Base-by-base conservation (phyloP, 2,113 vertebrate genomes). In the Cichladusa arquata region DNA sequence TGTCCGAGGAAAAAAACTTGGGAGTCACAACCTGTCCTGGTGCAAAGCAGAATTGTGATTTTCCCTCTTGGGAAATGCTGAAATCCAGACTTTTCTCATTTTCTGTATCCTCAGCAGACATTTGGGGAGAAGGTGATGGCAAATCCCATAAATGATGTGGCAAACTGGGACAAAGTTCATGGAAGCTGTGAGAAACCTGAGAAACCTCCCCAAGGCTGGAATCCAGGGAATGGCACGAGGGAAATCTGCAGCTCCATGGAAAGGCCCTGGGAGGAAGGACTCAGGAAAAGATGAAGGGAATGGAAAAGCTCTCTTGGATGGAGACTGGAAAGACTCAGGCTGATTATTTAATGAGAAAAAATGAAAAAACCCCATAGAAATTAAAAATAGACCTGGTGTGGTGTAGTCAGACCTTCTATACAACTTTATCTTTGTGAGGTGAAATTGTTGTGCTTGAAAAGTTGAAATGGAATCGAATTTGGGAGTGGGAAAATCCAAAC, bases 111-210 rank as follows among this genome's bases (percentile, higher is more conserved):
- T 26, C 31, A 20, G 5, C 61, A 42, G 34, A 17, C 8, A 20
- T 34, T 57, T 89, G 56, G 65, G 61, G 67, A 60, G 54, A 44
- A 25, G 20, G 48, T 11, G 62, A 50, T 66, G 51, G 71, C 51
- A 86, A 56, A 86, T 92, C 78, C 90, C 1, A 6, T 14, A 77
- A 87, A 38, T 36, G 90, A 67, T 2, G 36, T 72, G 45, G 74
- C 56, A 70, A 88, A 93, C 5, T 78, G 60, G 80, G 67, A 61
- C 82, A 88, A 47, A 93, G 88, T 74, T 93, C 80, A 60, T 7
- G 80, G 42, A 83, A 92, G 67, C 45, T 80, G 40, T 24, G 88
- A 81, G 95, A 90, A 95, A 94, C 64, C 17, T 19, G 83, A 92
- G 86, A 51, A 44, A 20, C 24, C 78, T 90, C 58, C 33, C 42